These are phyloP conservation scores for Neoaliturus tenellus DNA, from an alignment of 2,888 invertebrate genomes.

Conservation along the genomic window DNA sequence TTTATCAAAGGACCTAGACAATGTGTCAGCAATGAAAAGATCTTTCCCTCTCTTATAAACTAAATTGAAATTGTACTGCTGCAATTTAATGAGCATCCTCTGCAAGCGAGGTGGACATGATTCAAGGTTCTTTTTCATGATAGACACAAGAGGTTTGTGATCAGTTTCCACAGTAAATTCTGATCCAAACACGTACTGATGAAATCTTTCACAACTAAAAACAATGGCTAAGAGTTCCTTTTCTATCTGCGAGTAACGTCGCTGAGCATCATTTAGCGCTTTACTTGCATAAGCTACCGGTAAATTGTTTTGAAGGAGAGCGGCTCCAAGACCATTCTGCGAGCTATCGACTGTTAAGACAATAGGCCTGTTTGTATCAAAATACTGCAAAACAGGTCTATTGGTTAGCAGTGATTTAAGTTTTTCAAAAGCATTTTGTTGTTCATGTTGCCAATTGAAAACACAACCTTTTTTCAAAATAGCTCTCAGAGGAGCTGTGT, in stretches of 20 bases:
- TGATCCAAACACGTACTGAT: constrained; percentile 33
- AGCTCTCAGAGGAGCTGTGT: constrained; percentile 58
- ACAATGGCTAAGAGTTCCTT: constrained; percentile 27
- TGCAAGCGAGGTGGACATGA: constrained; percentile 10
- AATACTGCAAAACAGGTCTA: constrained; percentile 28
- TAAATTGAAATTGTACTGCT: constrained; percentile 12
- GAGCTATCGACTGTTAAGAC: constrained; percentile 11
- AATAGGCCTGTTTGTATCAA: constrained; percentile 34
- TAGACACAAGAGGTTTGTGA: constrained; percentile 55
- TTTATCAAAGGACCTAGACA: background rate
- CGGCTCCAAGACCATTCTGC: background rate
- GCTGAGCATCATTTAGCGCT: constrained; percentile 18
- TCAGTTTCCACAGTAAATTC: constrained; percentile 54
- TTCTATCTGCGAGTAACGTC: constrained; percentile 23
- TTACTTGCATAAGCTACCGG: constrained; percentile 38
- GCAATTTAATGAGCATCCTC: background rate
- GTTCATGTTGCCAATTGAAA: constrained; percentile 57
- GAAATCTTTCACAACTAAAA: constrained; percentile 30
- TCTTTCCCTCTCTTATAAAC: constrained; percentile 37
- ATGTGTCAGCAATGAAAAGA: constrained; percentile 11
- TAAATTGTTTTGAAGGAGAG: constrained; percentile 13
- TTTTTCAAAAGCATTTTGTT: constrained; percentile 58
- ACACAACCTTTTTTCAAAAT: constrained; percentile 63
- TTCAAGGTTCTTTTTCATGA: constrained; percentile 20
- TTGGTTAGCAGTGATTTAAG: constrained; percentile 17